These are phyloP conservation scores for Opisthograptis luteolata DNA, from an alignment of 2,888 invertebrate genomes.

Conservation along the genomic window DNA sequence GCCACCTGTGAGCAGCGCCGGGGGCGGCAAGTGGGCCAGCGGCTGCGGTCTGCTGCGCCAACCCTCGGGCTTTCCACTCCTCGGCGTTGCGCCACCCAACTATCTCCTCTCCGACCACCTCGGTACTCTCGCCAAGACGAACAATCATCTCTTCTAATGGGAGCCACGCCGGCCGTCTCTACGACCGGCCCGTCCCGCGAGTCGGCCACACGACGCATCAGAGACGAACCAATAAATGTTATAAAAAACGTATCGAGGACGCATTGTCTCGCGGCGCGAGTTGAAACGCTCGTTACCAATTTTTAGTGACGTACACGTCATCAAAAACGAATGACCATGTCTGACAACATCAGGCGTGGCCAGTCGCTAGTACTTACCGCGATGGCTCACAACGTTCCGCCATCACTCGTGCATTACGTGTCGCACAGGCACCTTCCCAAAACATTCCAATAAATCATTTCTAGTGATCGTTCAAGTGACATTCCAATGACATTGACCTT, in stretches of 20 bases:
- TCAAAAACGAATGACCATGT: neutral
- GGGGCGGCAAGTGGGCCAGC: conserved; percentile 83
- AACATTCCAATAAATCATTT: conserved; percentile 37
- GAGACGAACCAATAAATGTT: neutral
- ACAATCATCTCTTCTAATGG: conserved; percentile 87
- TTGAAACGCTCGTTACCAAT: neutral
- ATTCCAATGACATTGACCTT: conserved; percentile 42
- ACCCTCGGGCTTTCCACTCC: conserved; percentile 84
- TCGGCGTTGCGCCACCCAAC: conserved; percentile 85
- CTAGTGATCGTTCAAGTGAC: conserved; percentile 41
- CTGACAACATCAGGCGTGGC: conserved; percentile 4
- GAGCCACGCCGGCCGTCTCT: conserved; percentile 50
- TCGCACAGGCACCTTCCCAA: conserved; percentile 13
- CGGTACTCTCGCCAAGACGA: conserved; percentile 84
- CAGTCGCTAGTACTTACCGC: neutral
- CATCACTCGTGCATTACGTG: conserved; percentile 19
- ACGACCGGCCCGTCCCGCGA: conserved; percentile 41
- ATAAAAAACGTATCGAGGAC: neutral
- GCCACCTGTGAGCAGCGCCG: conserved; percentile 65
- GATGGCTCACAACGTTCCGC: conserved; percentile 15
- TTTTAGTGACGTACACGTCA: neutral
- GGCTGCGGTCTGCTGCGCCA: conserved; percentile 87
- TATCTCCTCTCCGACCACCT: conserved; percentile 86
- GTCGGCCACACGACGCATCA: conserved; percentile 8
- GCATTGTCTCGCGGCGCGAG: neutral